Evolutionary conservation across 2,797 vertebrate species (phyloP), one percentile per base, ranked within the genome.

Genomic region (Diplodus sargus): DNA sequence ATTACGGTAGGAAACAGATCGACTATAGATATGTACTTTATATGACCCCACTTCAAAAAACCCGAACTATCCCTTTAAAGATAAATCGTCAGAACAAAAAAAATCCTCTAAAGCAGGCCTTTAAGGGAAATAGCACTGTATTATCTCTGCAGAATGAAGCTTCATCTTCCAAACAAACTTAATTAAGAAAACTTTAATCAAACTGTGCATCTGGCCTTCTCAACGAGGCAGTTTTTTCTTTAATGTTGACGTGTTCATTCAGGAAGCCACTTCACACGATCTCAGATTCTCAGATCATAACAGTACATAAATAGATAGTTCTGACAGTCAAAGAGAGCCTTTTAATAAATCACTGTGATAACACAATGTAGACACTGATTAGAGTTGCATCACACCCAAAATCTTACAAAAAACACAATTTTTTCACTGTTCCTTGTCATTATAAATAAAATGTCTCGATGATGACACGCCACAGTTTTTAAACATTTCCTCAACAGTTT

Each of bases 181-280:
- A 66, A 81, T 77, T 49, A 75, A 83, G 59, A 45, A 76, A 84
- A 82, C 66, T 76, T 79, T 65, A 79, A 87, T 88, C 75, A 88
- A 79, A 67, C 13, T 62, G n/a, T 47, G 72, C 66, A 79, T 77
- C 65, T 74, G 56, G 71, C 23, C 47, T 62, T 5, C 45, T 67
- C 62, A 74, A 75, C 70, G 61, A 68, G 4, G 48, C 5, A 48
- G 18, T 56, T 28, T 23, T 17, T 58, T 22, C 30, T 63, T 84
- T 34, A 52, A 23, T 51, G 52, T 62, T 66, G 68, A 60, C 34
- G 59, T 54, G 6, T 51, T 73, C 4, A 66, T 57, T 59, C 39
- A 69, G 17, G 5, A 42, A 54, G 58, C 18, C 20, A 10, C 28
- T 63, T 57, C 47, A 45, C 52, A 25, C 16, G 43, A n/a, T n/a